phyloP scores from a whole-genome alignment of 2,113 vertebrate species.

The Semnornis frantzii region DNA sequence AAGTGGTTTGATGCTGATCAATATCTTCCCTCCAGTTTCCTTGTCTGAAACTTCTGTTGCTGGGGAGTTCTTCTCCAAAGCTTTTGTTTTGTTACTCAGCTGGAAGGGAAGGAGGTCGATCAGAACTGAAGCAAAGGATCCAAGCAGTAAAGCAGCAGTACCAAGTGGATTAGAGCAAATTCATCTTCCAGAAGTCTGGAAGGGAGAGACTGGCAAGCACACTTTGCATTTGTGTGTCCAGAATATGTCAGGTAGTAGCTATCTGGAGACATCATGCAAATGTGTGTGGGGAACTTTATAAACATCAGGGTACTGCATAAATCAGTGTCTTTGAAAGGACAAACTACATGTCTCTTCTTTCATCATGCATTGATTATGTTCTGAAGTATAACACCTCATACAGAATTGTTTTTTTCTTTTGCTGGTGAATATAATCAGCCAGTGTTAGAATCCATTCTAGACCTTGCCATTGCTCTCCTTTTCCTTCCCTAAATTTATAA shows the following conservation, averaged over 20 bases:
- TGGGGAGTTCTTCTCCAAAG: not conserved
- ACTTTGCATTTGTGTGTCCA: not conserved
- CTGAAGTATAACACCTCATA: not conserved
- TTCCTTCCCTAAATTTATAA: not conserved
- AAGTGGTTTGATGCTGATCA: not conserved
- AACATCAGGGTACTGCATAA: not conserved
- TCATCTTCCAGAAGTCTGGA: not conserved
- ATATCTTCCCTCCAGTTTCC: not conserved
- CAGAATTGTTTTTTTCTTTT: not conserved
- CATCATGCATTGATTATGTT: not conserved
- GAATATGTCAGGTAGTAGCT: not conserved
- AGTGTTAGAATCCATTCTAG: not conserved
- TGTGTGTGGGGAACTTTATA: not conserved
- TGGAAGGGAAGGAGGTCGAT: not conserved
- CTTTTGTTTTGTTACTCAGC: not conserved
- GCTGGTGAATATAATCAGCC: not conserved
- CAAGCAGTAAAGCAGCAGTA: not conserved
- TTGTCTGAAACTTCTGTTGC: not conserved
- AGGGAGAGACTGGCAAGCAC: not conserved
- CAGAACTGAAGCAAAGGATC: not conserved
- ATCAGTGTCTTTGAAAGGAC: not conserved
- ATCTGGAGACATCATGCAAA: not conserved
- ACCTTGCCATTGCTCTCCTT: not conserved
- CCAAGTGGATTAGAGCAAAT: not conserved
- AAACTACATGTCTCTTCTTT: not conserved